These are phyloP conservation scores for Harpagoxenus sublaevis DNA, from an alignment of 2,888 invertebrate species.

Conservation along the genomic window DNA sequence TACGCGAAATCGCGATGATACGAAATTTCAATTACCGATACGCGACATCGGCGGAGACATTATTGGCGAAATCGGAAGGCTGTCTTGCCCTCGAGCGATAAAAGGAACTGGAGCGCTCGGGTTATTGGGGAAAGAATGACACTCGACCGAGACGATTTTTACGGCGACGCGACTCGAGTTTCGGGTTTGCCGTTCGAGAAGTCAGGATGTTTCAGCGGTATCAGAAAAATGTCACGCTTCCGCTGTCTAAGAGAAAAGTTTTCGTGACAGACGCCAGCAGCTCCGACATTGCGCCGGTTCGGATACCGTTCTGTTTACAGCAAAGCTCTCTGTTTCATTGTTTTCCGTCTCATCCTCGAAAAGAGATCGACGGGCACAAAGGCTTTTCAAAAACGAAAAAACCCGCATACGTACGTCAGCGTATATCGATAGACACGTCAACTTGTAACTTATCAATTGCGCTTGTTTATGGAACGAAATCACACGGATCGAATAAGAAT, in stretches of 20 bases:
- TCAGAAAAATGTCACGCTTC: conserved; percentile 39
- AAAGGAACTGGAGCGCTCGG: conserved; percentile 39
- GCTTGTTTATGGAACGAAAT: background rate
- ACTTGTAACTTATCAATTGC: background rate
- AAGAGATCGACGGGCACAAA: background rate
- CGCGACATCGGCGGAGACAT: too few species aligned
- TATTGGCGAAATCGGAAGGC: conserved; percentile 28
- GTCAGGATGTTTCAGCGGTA: conserved; percentile 2
- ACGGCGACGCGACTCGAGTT: conserved; percentile 18
- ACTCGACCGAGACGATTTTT: conserved; percentile 38
- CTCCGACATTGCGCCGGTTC: background rate
- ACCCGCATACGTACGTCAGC: too few species aligned
- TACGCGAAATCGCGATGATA: conserved; percentile 7
- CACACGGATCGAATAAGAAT: too few species aligned
- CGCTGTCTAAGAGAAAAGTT: conserved; percentile 46
- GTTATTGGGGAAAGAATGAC: conserved; percentile 41
- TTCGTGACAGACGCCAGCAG: conserved; percentile 29
- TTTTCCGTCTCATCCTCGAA: conserved; percentile 17
- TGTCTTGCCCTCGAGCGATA: conserved; percentile 33
- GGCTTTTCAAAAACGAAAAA: background rate
- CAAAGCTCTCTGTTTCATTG: conserved; percentile 7
- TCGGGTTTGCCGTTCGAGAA: conserved; percentile 9
- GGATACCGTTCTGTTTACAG: conserved; percentile 29
- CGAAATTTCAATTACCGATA: conserved; percentile 48
- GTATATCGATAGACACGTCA: background rate